Percentiles rank a stretch among this genome's conserved stretches.
Conservation (phyloP, 2,113 vertebrate genomes). For the Heloderma charlesbogerti region DNA sequence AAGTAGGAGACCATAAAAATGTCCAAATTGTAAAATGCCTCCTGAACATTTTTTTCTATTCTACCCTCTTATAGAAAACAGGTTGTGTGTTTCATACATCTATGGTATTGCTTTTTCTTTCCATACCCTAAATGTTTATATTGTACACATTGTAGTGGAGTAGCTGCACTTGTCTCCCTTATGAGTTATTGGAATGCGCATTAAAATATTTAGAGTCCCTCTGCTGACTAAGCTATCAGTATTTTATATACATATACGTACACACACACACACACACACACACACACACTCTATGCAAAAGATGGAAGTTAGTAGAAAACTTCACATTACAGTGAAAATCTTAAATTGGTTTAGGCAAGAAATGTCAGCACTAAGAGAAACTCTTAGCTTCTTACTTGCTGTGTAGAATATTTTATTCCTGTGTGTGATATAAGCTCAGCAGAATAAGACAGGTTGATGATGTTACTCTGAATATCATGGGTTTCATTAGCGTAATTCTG, state of each 20-base stretch:
- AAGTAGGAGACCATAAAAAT: conserved; percentile 25
- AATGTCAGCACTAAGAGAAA: background rate
- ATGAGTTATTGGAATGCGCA: background rate
- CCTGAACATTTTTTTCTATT: background rate
- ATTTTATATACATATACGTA: fast-evolving
- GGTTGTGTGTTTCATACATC: background rate
- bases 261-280: background rate
- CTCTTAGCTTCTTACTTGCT: background rate
- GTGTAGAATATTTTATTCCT: background rate
- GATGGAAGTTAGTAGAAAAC: conserved; percentile 7
- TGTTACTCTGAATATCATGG: conserved; percentile 36
- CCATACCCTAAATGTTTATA: conserved; percentile 11
- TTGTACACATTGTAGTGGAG: background rate
- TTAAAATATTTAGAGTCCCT: background rate
- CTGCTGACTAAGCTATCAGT: background rate
- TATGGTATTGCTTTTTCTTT: background rate
- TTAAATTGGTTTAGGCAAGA: background rate
- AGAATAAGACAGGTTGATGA: background rate
- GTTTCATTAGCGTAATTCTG: conserved; percentile 23
- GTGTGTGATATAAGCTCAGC: background rate
- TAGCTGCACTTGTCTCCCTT: background rate
- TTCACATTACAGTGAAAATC: background rate
- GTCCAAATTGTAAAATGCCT: background rate
- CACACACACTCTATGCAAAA: background rate
- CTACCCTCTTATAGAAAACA: background rate